phyloP scores from a whole-genome alignment of 1,140 invertebrate species.

The Solenopsis invicta region DNA sequence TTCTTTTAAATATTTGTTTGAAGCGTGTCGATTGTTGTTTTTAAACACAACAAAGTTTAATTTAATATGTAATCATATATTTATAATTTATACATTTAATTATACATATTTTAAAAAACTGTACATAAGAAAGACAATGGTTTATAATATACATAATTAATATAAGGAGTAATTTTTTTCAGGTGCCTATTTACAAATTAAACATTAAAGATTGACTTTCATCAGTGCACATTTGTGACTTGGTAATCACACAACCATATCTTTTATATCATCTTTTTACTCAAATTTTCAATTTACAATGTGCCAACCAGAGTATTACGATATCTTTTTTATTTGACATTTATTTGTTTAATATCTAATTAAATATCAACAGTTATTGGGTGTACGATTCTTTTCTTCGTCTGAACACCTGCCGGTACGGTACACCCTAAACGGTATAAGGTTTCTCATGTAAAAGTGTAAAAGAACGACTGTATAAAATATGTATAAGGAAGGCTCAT shows the following conservation, averaged over 20 bases:
- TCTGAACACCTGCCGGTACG: neutral
- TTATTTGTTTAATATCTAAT: constrained; percentile 10
- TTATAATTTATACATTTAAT: neutral
- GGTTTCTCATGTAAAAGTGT: constrained; percentile 22
- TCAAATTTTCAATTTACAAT: neutral
- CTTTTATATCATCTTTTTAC: constrained; percentile 2
- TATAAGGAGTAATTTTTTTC: constrained; percentile 23
- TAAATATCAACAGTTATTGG: constrained; percentile 6
- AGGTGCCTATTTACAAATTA: constrained; percentile 27
- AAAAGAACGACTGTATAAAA: neutral
- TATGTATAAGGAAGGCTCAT: neutral
- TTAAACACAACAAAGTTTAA: neutral
- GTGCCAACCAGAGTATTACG: neutral
- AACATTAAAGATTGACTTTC: constrained; percentile 39
- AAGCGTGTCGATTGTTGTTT: neutral
- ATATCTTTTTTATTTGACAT: constrained; percentile 1
- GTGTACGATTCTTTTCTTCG: neutral
- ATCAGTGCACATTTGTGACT: neutral
- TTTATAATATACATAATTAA: constrained; percentile 30
- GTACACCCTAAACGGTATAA: constrained; percentile 10
- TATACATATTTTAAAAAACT: constrained; percentile 42
- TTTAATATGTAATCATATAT: too few species aligned
- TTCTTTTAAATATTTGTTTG: neutral
- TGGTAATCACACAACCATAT: neutral
- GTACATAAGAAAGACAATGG: constrained; percentile 34